Base-by-base conservation (phyloP, 2,888 invertebrate genomes). In the Imbricaverruca yamaguchii region DNA sequence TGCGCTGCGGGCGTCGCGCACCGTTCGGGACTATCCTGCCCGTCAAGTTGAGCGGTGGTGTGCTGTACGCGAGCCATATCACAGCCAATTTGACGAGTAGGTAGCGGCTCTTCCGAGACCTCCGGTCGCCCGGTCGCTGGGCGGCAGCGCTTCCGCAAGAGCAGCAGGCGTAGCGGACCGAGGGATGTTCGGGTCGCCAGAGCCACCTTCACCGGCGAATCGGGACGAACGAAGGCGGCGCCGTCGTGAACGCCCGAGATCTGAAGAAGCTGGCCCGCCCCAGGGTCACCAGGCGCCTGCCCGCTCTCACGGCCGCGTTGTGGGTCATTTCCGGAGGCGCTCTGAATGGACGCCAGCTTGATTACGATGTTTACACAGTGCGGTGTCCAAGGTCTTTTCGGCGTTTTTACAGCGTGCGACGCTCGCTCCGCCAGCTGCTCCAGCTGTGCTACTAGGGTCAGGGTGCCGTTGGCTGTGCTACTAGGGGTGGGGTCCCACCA, bases 31-130 rank as follows among this genome's bases (percentile, higher is more conserved):
- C 15, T 67, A n/a, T 12, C 69, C 74, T 74, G 74, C 74, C 74
- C 74, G 74, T 74, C 74, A 74, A 74, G 55, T 74, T 74, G 74
- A 53, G 74, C 74, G 55, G 74, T 74, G 74, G 21, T 74, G 74
- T 74, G 74, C 55, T 74, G 74, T 21, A 2, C 21, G 21, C 69
- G 21, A 18, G 65, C 18, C 74, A 74, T 21, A 74, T 74, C 74
- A 74, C 74, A 74, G 74, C 74, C 74, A 74, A 74, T 74, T 74
- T 74, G 74, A 74, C 74, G 74, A 74, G 74, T 74, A 74, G 74
- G 74, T 55, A 23, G 55, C 53, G 53, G 12, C 74, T 55, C 39
- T 39, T 55, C 74, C 18, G 55, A 53, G 74, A 74, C 74, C 1
- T 10, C 18, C 21, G 69, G 39, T 53, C 25, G 23, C 12, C 11